A percentile compares a stretch with the other conserved stretches of the same genome.
Evolutionary conservation across 2,888 invertebrate genomes (phyloP).

Genomic region (Melanchra persicariae): DNA sequence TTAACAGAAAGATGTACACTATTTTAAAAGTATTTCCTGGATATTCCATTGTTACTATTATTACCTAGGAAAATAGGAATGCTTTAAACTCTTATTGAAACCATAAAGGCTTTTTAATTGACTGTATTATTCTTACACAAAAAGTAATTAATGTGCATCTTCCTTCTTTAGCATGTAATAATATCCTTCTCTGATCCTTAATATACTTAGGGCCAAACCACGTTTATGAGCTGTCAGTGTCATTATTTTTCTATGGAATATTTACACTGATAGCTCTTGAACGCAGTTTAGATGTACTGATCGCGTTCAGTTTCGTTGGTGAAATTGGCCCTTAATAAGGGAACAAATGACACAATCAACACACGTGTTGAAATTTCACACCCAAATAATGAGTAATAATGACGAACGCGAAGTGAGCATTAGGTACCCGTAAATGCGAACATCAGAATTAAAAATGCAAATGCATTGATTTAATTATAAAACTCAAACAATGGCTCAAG

Average conservation of each 20-base stretch:
- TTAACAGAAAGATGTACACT: conserved; percentile 1
- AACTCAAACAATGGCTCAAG: neutral
- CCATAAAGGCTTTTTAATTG: neutral
- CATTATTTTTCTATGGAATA: no score
- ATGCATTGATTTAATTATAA: neutral
- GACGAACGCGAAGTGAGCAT: neutral
- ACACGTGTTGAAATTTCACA: neutral
- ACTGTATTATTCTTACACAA: no score
- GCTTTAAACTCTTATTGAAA: conserved; percentile 16
- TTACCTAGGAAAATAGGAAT: conserved; percentile 19
- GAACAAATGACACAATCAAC: neutral
- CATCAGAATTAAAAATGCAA: neutral
- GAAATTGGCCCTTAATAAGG: no score
- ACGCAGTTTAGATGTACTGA: no score
- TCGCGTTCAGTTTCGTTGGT: no score
- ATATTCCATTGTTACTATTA: conserved; percentile 20
- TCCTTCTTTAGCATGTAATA: no score
- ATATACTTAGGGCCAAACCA: no score
- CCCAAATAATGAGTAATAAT: neutral
- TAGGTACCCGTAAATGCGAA: neutral
- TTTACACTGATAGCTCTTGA: no score
- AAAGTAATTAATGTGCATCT: no score
- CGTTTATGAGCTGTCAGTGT: no score
- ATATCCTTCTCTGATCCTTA: no score
- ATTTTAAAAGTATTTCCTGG: conserved; percentile 1